These are phyloP conservation scores for Argopecten irradians DNA, from an alignment of 1,140 invertebrate genomes.

Conservation along the genomic window DNA sequence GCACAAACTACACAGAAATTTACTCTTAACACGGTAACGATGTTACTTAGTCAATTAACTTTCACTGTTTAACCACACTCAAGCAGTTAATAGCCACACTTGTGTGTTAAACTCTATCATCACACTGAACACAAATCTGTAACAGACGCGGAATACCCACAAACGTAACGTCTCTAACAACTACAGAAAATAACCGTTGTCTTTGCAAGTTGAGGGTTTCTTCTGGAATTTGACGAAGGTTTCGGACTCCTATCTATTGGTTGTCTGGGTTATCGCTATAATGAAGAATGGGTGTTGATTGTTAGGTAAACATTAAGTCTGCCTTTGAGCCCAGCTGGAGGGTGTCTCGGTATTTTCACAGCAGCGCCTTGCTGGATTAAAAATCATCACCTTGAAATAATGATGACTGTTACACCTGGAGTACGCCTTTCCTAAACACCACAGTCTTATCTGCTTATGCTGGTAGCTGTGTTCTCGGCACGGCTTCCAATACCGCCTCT, in stretches of 20 bases:
- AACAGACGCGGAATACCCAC: neutral
- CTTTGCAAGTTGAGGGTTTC: neutral
- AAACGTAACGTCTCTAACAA: neutral
- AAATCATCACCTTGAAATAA: constrained; percentile 1
- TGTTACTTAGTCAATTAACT: neutral
- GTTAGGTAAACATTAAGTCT: neutral
- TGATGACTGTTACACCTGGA: constrained; percentile 21
- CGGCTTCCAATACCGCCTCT: neutral
- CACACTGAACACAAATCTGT: neutral
- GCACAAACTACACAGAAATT: neutral
- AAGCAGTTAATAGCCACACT: neutral
- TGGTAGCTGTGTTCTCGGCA: neutral
- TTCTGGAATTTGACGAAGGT: neutral
- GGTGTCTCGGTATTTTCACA: neutral
- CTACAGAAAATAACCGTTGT: neutral
- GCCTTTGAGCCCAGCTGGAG: neutral
- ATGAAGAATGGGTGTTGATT: neutral
- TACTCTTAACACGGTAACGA: neutral
- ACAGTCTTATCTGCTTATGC: neutral
- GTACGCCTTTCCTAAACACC: neutral
- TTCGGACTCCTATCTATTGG: neutral
- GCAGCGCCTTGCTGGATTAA: neutral
- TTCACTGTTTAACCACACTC: neutral
- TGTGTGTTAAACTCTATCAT: neutral
- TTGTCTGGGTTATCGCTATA: neutral